Percentiles rank a stretch among this genome's conserved stretches.
Conservation (phyloP, 2,888 invertebrate genomes). For the Apodemia zela region DNA sequence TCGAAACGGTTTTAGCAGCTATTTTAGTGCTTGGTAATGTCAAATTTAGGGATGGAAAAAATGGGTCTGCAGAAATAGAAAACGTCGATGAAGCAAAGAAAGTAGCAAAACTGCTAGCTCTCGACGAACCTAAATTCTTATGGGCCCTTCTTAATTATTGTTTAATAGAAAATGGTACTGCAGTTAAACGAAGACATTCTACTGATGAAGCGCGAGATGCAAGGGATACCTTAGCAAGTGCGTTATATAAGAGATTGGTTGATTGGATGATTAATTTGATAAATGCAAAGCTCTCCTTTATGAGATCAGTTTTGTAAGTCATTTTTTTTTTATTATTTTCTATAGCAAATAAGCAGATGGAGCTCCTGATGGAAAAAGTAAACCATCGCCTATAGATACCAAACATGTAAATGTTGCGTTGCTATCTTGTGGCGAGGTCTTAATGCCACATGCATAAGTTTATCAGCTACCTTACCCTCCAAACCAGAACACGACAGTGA, state of each 20-base stretch:
- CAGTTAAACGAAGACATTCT: conserved; percentile 84
- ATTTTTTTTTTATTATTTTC: too few species aligned
- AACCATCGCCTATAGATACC: too few species aligned
- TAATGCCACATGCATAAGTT: too few species aligned
- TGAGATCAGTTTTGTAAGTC: conserved; percentile 94
- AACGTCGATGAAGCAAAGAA: conserved; percentile 85
- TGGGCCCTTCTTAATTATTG: conserved; percentile 95
- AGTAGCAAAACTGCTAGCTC: conserved; percentile 86
- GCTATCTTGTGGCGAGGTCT: too few species aligned
- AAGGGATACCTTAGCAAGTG: conserved; percentile 91
- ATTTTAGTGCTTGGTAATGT: conserved; percentile 90
- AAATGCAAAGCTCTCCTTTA: conserved; percentile 90
- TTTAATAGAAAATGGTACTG: conserved; percentile 86
- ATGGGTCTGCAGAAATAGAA: conserved; percentile 85
- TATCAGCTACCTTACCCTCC: too few species aligned
- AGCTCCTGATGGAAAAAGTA: too few species aligned
- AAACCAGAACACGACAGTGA: too few species aligned
- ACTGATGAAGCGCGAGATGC: conserved; percentile 91
- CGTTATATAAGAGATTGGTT: conserved; percentile 90
- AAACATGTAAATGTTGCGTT: too few species aligned
- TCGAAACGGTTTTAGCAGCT: conserved; percentile 86
- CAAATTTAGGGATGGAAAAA: conserved; percentile 84
- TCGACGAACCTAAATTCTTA: conserved; percentile 90
- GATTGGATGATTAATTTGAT: conserved; percentile 94
- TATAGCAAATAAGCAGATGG: too few species aligned